Evolutionary conservation across 2,888 invertebrate species (phyloP).

Genomic region (Selenia dentaria): DNA sequence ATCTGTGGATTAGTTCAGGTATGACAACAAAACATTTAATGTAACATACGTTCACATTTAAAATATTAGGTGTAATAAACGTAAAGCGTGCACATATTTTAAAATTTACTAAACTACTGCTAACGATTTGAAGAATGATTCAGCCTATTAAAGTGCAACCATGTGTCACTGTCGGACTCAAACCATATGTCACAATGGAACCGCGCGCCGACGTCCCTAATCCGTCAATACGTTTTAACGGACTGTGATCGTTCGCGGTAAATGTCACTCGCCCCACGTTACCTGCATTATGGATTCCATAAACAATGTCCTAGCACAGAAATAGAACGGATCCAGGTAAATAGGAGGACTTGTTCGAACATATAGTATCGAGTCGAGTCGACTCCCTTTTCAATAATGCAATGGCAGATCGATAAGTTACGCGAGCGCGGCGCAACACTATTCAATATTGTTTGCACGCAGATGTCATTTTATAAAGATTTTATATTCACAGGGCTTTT

Average conservation of each 20-base stretch:
- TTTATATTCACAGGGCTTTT: constrained; percentile 15
- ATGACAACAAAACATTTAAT: too few relatives aligned
- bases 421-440: constrained; percentile 53
- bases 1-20: too few relatives aligned
- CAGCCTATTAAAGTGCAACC: too few relatives aligned
- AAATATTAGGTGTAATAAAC: too few relatives aligned
- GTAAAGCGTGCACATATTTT: too few relatives aligned
- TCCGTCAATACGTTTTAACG: constrained; percentile 5
- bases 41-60: too few relatives aligned
- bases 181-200: too few relatives aligned
- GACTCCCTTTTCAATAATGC: constrained; percentile 72
- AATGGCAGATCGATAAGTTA: constrained; percentile 70
- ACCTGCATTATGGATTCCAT: constrained; percentile 71
- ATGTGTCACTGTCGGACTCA: too few relatives aligned
- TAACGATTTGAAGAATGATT: too few relatives aligned
- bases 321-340: constrained; percentile 67
- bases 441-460: constrained; percentile 49
- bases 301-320: constrained; percentile 69
- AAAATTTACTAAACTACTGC: too few relatives aligned
- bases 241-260: constrained; percentile 49
- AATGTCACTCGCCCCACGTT: constrained; percentile 60
- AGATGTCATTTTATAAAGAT: constrained; percentile 26
- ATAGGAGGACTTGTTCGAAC: constrained; percentile 50
- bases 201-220: too few relatives aligned
- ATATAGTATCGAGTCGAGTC: constrained; percentile 45